Evolutionary conservation across 2,888 invertebrate genomes (phyloP).

Genomic region (Tenthredo scrophulariae): DNA sequence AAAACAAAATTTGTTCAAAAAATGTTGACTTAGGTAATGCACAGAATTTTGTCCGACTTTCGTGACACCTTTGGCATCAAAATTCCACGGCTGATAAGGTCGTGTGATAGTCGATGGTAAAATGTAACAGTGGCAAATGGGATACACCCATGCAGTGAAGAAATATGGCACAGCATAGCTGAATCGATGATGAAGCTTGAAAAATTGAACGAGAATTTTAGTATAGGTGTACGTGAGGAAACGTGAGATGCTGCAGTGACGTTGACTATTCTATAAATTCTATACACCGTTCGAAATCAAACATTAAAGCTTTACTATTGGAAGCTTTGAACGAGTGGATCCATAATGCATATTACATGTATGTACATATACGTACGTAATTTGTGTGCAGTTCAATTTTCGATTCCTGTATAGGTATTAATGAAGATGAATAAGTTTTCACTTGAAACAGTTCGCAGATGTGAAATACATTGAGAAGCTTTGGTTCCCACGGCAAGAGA

Average conservation of each 20-base stretch:
- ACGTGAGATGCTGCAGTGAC: neutral
- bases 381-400: neutral
- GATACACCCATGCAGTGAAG: neutral
- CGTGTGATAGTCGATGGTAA: neutral
- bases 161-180: neutral
- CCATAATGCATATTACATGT: neutral
- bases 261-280: neutral
- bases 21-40: neutral
- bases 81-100: neutral
- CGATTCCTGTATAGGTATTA: neutral
- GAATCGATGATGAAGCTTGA: neutral
- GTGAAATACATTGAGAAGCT: neutral
- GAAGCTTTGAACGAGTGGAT: neutral
- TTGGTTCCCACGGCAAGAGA: conserved; percentile 60
- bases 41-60: neutral
- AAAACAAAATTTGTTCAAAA: neutral
- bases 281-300: neutral
- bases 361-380: neutral
- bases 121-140: neutral
- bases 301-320: neutral
- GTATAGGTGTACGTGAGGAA: neutral
- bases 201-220: neutral
- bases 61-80: neutral
- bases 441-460: neutral
- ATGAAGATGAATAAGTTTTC: neutral